phyloP scores from a whole-genome alignment of 2,797 vertebrate genomes.

The Anisognathus igniventris region DNA sequence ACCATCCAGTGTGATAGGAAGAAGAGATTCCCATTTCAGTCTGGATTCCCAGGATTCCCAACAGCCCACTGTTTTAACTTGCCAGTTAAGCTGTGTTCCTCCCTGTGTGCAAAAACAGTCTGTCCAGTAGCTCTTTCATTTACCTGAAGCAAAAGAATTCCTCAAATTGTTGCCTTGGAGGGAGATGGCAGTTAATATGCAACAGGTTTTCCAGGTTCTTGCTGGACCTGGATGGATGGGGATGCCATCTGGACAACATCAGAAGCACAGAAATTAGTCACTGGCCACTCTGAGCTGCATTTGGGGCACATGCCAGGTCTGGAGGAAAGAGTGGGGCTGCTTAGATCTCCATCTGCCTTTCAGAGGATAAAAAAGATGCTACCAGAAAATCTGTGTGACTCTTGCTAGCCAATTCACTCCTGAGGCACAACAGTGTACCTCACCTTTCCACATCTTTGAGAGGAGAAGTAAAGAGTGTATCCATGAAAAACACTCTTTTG shows the following conservation, averaged over 20 bases:
- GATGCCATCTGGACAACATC: not conserved
- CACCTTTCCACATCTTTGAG: not conserved
- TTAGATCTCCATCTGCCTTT: not conserved
- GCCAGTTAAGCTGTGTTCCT: not conserved
- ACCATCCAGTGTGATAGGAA: not conserved
- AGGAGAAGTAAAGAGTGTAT: not conserved
- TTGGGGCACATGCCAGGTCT: not conserved
- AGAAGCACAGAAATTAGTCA: not conserved
- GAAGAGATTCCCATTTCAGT: not conserved
- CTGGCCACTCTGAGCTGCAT: not conserved
- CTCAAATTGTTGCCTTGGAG: not conserved
- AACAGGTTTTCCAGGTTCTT: not conserved
- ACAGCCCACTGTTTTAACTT: not conserved
- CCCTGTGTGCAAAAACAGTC: not conserved
- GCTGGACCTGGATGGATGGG: not conserved
- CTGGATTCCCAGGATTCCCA: not conserved
- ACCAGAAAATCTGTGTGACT: not conserved
- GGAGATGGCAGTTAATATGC: not conserved
- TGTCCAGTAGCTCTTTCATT: not conserved
- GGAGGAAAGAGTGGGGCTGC: not conserved
- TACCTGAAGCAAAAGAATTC: not conserved
- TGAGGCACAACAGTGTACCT: rapidly evolving
- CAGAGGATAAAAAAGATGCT: not conserved
- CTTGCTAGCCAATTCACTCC: not conserved
- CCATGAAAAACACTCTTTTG: not conserved